These are phyloP conservation scores for Lates japonicus DNA, from an alignment of 2,797 vertebrate genomes.

Conservation along the genomic window DNA sequence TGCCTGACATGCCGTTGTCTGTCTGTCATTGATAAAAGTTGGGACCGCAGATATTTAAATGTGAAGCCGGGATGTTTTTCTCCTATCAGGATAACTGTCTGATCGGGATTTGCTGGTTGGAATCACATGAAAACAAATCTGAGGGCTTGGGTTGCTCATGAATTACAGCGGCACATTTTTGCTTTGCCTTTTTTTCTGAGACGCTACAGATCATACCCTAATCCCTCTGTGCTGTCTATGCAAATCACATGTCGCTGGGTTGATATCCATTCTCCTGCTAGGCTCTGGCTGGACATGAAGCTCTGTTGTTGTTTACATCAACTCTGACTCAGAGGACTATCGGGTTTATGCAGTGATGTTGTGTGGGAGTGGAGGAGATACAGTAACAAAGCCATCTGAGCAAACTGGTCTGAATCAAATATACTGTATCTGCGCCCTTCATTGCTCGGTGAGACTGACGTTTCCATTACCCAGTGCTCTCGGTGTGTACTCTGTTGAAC, in stretches of 20 bases:
- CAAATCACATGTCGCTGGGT: slow-evolving; percentile 76
- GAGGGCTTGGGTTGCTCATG: slow-evolving; percentile 64
- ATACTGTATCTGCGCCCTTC: slow-evolving; percentile 44
- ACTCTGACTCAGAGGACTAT: slow-evolving; percentile 77
- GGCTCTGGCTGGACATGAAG: slow-evolving; percentile 78
- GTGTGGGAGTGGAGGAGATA: slow-evolving; percentile 75
- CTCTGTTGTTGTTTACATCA: slow-evolving; percentile 73
- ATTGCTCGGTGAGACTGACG: slow-evolving; percentile 32
- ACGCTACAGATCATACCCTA: slow-evolving; percentile 76
- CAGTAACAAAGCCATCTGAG: slow-evolving; percentile 67
- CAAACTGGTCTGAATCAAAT: slow-evolving; percentile 63
- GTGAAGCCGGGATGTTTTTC: slow-evolving; percentile 70
- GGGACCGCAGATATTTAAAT: slow-evolving; percentile 79
- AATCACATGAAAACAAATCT: slow-evolving; percentile 82
- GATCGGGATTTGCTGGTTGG: slow-evolving; percentile 83
- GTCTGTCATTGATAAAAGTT: slow-evolving; percentile 88
- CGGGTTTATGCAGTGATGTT: slow-evolving; percentile 68
- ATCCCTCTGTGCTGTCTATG: slow-evolving; percentile 82
- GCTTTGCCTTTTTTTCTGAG: slow-evolving; percentile 43
- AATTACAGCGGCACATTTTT: slow-evolving; percentile 57
- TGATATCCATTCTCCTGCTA: slow-evolving; percentile 75
- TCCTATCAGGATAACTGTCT: slow-evolving; percentile 86
- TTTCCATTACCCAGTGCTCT: slow-evolving; percentile 30
- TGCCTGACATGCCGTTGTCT: slow-evolving; percentile 83
- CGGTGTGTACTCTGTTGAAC: slow-evolving; percentile 19